Base-by-base conservation (phyloP, 2,797 vertebrate species). In the Parauchenoglanis ngamensis region DNA sequence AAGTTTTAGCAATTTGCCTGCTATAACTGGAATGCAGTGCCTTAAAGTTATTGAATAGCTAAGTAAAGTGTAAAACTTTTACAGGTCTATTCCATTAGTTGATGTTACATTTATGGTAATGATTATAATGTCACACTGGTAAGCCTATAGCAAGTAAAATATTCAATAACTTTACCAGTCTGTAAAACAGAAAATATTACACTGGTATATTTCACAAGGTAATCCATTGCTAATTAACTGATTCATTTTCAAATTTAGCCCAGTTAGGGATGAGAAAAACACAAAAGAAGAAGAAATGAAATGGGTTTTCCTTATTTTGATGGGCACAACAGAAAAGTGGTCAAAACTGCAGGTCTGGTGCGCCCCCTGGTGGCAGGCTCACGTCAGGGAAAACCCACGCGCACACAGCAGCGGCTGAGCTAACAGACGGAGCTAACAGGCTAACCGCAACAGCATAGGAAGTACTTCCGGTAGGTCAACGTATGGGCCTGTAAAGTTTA, bases 401-500 rank as follows among this genome's bases (percentile, higher is more conserved):
- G 82, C 28, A 67, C 80, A 67, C 65, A 57, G 31, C 52, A 72
- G 63, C 31, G 21, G 67, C 52, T 57, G 49, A 40, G 65, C 52
- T 83, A 81, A 63, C 57, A 17, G 15, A 59, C 59, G 40, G 56
- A 67, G 80, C 80, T 84, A 84, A 72, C 70, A 84, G 57, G 86
- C 86, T 87, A 87, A 76, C 68, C 86, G 57, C 83, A 57, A 84
- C 31, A 84, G 83, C 21, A 59, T 57, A 84, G 52, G 49, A 87
- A 87, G 79, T 87, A 49, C 86, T 87, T 87, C 86, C 86, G 86
- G 86, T 87, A 87, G 86, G 86, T 87, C 86, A 87, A 56, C 28
- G n/a, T 15, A 40, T 21, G 70, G 46, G 56, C n/a, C 21, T 75
- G 57, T 31, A 87, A 87, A 87, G 79, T 87, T 87, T n/a, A 65